These are phyloP conservation scores for Amazona vittata DNA, from an alignment of 2,113 vertebrate species.

Conservation along the genomic window DNA sequence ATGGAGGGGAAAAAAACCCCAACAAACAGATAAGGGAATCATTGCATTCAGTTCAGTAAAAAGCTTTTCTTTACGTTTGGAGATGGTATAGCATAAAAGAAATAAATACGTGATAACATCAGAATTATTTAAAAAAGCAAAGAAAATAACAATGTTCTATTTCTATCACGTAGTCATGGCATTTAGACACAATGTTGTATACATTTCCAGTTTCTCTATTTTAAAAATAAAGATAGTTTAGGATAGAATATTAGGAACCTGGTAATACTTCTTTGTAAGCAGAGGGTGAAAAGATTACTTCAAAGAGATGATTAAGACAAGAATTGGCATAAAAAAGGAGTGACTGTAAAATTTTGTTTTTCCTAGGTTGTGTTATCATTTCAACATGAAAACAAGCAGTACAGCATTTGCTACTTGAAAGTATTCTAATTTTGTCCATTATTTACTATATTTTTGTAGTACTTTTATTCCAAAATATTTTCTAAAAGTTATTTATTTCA, in stretches of 20 bases:
- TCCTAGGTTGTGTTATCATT: background rate
- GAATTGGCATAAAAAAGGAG: background rate
- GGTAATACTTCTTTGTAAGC: background rate
- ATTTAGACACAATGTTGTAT: accelerated
- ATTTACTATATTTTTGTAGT: background rate
- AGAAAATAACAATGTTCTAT: background rate
- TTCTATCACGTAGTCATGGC: background rate
- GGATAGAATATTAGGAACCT: background rate
- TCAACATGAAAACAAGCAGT: background rate
- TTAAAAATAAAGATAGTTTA: background rate
- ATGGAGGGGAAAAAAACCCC: accelerated
- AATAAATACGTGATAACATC: background rate
- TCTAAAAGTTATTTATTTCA: background rate
- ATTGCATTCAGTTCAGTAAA: background rate
- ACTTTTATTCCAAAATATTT: background rate
- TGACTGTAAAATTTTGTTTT: background rate
- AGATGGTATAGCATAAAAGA: background rate
- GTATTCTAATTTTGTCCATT: background rate
- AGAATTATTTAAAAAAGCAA: background rate
- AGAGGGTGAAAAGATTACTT: background rate
- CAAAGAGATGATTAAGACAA: background rate
- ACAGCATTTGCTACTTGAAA: background rate
- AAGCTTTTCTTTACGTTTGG: background rate
- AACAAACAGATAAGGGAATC: background rate
- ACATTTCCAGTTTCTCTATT: background rate